phyloP scores from a whole-genome alignment of 2,113 vertebrate genomes.

The Odontophorus gujanensis region DNA sequence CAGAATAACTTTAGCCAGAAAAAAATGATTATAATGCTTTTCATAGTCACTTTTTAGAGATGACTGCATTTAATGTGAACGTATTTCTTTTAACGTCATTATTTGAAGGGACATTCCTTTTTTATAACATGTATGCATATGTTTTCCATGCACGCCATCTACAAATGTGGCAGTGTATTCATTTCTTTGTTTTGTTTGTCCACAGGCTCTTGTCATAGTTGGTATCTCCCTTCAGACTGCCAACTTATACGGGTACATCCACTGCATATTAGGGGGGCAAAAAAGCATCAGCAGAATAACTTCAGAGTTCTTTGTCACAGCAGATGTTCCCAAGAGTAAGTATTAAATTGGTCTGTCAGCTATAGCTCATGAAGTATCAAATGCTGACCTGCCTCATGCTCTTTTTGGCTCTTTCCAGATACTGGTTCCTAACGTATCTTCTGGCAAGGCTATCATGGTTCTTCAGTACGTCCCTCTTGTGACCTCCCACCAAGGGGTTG shows the following conservation, averaged over 20 bases:
- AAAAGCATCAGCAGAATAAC: constrained; percentile 66
- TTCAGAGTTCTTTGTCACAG: constrained; percentile 71
- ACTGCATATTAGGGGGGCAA: constrained; percentile 83
- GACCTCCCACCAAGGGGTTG: fast-evolving
- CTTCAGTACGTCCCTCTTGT: background rate
- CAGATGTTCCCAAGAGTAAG: constrained; percentile 83
- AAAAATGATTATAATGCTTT: background rate
- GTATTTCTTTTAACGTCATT: background rate
- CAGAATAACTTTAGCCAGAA: background rate
- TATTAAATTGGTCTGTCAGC: background rate
- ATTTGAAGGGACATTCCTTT: background rate
- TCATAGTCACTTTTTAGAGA: background rate
- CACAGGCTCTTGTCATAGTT: constrained; percentile 84
- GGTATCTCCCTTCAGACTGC: constrained; percentile 87
- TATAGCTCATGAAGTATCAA: background rate
- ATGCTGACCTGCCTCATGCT: fast-evolving
- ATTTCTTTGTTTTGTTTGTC: background rate
- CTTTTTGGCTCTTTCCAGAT: background rate
- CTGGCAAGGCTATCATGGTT: background rate
- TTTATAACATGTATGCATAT: fast-evolving
- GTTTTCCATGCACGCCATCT: background rate
- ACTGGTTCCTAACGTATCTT: background rate
- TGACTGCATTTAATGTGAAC: too few species aligned
- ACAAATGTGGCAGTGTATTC: fast-evolving
- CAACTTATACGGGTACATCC: constrained; percentile 88